Percentiles rank a stretch among this genome's conserved stretches.
Conservation (phyloP, 2,888 invertebrate genomes). For the Salticus scenicus region DNA sequence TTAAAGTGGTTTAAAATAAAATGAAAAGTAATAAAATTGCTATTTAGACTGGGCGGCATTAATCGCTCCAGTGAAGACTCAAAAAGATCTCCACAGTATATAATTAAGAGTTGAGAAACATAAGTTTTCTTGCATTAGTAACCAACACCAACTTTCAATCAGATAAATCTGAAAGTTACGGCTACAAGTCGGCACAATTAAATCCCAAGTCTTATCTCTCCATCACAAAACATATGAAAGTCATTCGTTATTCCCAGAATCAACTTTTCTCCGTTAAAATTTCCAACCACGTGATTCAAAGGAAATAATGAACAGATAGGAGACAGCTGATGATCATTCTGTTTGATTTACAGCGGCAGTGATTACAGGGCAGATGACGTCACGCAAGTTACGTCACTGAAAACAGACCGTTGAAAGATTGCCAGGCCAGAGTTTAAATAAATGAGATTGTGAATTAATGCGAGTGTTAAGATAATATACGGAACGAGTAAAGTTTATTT, state of each 20-base stretch:
- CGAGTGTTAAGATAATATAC: background rate
- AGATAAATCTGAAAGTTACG: too few relatives aligned
- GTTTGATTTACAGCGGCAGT: constrained; percentile 51
- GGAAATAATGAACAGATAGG: constrained; percentile 21
- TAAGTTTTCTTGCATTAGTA: too few relatives aligned
- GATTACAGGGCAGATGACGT: constrained; percentile 43
- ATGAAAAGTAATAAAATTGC: too few relatives aligned
- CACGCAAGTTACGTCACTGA: constrained; percentile 31
- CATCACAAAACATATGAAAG: background rate
- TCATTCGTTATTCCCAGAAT: background rate
- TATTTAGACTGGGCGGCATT: too few relatives aligned
- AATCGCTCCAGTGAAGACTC: too few relatives aligned
- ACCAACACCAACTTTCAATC: too few relatives aligned
- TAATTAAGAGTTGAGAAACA: too few relatives aligned
- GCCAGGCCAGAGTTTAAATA: constrained; percentile 23
- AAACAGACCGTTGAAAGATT: constrained; percentile 32
- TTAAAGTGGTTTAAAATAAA: too few relatives aligned
- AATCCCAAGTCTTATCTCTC: background rate
- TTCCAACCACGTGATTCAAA: constrained; percentile 7
- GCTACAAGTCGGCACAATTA: too few relatives aligned
- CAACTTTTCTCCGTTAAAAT: constrained; percentile 9
- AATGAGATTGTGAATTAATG: constrained; percentile 5
- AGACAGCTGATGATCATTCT: constrained; percentile 57
- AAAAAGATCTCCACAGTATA: too few relatives aligned
- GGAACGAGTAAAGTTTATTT: background rate